A percentile compares a stretch with the other conserved stretches of the same genome.
phyloP scores from a whole-genome alignment of 2,113 vertebrate species.

The Eclectus roratus region DNA sequence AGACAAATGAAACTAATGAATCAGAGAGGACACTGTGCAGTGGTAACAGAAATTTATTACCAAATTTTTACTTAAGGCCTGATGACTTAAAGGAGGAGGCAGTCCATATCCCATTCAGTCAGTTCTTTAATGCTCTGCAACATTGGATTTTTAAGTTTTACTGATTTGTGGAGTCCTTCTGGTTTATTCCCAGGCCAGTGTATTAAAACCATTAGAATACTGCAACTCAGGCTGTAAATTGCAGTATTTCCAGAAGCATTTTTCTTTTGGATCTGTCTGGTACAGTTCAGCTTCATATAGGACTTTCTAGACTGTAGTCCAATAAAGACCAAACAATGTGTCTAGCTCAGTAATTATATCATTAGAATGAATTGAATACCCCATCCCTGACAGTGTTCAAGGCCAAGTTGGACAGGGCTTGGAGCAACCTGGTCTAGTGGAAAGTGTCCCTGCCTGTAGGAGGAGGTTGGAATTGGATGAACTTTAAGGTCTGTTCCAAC shows the following conservation, averaged over 20 bases:
- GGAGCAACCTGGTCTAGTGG: background rate
- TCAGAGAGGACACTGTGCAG: conserved; percentile 45
- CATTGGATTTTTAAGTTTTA: conserved; percentile 14
- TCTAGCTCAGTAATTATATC: background rate
- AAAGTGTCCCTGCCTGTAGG: background rate
- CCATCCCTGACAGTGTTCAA: background rate
- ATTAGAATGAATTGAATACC: background rate
- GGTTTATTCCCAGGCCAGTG: background rate
- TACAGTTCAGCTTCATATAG: background rate
- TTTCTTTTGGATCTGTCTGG: background rate
- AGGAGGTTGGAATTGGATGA: background rate
- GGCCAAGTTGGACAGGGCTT: background rate
- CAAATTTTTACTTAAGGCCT: conserved; percentile 57
- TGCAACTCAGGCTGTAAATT: background rate
- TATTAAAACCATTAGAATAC: background rate
- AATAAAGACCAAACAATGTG: background rate
- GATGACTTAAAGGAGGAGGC: conserved; percentile 50
- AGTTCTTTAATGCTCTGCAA: conserved; percentile 29
- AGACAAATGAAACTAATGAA: conserved; percentile 68
- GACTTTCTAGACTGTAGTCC: background rate
- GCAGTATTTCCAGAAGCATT: background rate
- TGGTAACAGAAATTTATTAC: conserved; percentile 59
- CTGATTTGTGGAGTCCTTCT: background rate
- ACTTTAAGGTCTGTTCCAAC: background rate
- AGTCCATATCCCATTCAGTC: conserved; percentile 28